Evolutionary conservation across 2,797 vertebrate genomes (phyloP).

Genomic region (Leptodactylus fallax): DNA sequence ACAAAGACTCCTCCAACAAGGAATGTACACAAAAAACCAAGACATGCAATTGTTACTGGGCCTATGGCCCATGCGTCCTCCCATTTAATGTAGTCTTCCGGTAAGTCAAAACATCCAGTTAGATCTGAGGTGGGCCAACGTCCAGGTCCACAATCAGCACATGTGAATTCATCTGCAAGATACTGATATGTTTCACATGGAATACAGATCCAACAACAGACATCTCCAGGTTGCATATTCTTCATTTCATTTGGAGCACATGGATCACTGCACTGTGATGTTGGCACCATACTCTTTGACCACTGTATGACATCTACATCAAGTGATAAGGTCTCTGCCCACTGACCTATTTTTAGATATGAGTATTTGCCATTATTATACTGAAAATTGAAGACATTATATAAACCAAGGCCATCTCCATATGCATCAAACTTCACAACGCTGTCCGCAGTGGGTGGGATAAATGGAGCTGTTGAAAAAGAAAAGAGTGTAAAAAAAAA

Average conservation of each 20-base stretch:
- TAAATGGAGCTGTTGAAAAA: slow-evolving; percentile 85
- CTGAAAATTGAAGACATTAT: slow-evolving; percentile 99
- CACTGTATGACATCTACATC: slow-evolving; percentile 89
- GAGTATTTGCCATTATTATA: slow-evolving; percentile 81
- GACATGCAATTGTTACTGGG: slow-evolving; percentile 93
- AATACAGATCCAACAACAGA: slow-evolving; percentile 99
- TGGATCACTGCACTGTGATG: slow-evolving; percentile 96
- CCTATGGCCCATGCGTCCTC: slow-evolving; percentile 98
- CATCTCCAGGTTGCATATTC: slow-evolving; percentile 98
- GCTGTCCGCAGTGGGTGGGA: slow-evolving; percentile 83
- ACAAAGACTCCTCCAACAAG: slow-evolving; percentile 91
- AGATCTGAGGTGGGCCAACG: slow-evolving; percentile 93
- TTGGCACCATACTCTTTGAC: slow-evolving; percentile 85
- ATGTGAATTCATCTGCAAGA: slow-evolving; percentile 94
- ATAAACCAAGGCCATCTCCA: slow-evolving; percentile 93
- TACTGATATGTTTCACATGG: slow-evolving; percentile 95
- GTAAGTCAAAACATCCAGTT: slow-evolving; percentile 90
- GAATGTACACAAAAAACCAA: slow-evolving; percentile 92
- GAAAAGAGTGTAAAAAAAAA: slow-evolving; percentile 40
- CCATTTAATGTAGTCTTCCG: slow-evolving; percentile 98
- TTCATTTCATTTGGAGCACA: slow-evolving; percentile 98
- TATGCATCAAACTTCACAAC: slow-evolving; percentile 93
- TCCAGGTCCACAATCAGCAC: slow-evolving; percentile 89
- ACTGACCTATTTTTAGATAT: slow-evolving; percentile 93
- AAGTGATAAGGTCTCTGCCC: slow-evolving; percentile 91